Evolutionary conservation across 2,888 invertebrate genomes (phyloP).

Genomic region (Drosophila neutralis): DNA sequence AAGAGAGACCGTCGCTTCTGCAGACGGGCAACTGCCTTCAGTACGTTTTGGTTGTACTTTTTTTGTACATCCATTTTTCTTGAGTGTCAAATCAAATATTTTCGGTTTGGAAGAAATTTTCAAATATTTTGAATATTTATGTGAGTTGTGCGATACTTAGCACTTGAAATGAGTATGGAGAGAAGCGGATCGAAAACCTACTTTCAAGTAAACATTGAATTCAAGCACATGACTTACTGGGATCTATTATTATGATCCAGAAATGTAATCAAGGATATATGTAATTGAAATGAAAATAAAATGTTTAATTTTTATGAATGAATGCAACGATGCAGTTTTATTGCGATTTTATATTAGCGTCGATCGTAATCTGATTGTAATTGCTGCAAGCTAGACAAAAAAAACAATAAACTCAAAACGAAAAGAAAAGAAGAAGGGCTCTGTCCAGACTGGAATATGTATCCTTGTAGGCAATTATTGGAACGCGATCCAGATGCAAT

Average conservation of each 20-base stretch:
- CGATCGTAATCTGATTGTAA: conserved; percentile 68
- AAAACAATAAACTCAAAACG: conserved; percentile 43
- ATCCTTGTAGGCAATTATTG: conserved; percentile 62
- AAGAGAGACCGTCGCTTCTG: background rate
- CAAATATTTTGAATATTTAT: background rate
- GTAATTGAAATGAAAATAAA: background rate
- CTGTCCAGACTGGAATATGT: conserved; percentile 34
- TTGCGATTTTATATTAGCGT: conserved; percentile 19
- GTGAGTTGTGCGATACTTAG: background rate
- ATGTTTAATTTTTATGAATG: background rate
- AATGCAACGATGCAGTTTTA: background rate
- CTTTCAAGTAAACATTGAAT: background rate
- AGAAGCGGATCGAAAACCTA: background rate
- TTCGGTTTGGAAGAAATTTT: background rate
- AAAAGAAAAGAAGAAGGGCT: conserved; percentile 34
- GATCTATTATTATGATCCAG: background rate
- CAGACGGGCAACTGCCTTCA: background rate
- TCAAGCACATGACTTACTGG: background rate
- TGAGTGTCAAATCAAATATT: background rate
- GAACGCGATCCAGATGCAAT: conserved; percentile 66
- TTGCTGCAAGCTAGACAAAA: conserved; percentile 64
- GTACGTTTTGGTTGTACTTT: background rate
- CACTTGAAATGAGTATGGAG: background rate
- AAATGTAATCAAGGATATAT: background rate
- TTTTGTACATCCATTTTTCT: background rate